Evolutionary conservation across 1,140 invertebrate species (phyloP).

Genomic region (Zeugodacus cucurbitae): DNA sequence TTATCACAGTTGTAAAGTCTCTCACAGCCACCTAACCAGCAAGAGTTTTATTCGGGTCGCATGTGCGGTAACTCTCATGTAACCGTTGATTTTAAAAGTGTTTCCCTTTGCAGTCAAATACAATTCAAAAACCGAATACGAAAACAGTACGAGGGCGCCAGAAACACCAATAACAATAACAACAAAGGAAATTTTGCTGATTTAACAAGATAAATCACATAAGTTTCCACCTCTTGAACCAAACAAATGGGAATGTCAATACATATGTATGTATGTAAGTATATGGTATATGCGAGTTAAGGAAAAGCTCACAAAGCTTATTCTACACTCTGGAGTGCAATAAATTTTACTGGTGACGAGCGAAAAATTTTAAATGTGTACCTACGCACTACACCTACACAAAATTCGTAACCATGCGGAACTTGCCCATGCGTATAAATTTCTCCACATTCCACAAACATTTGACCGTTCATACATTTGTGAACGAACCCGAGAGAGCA

Average conservation of each 20-base stretch:
- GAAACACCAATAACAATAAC: constrained; percentile 18
- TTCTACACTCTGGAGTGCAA: constrained; percentile 62
- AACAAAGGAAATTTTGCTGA: constrained; percentile 43
- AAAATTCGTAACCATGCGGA: neutral
- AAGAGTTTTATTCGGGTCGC: neutral
- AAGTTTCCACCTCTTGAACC: neutral
- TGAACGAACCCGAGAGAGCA: neutral
- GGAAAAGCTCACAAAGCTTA: constrained; percentile 63
- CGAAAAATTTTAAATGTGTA: constrained; percentile 57
- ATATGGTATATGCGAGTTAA: neutral
- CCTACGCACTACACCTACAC: neutral
- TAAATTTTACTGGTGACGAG: constrained; percentile 65
- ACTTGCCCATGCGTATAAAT: neutral
- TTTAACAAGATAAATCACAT: neutral
- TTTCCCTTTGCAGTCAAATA: neutral
- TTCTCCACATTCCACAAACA: neutral
- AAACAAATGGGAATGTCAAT: constrained; percentile 41
- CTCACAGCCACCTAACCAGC: neutral
- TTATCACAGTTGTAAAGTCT: neutral
- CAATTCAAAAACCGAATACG: neutral
- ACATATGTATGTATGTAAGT: neutral
- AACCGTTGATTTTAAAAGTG: neutral
- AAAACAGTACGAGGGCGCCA: constrained; percentile 4
- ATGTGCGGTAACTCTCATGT: neutral
- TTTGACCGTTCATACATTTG: neutral